These are phyloP conservation scores for Phanerotoma sp. DNA, from an alignment of 2,888 invertebrate species.

Conservation along the genomic window DNA sequence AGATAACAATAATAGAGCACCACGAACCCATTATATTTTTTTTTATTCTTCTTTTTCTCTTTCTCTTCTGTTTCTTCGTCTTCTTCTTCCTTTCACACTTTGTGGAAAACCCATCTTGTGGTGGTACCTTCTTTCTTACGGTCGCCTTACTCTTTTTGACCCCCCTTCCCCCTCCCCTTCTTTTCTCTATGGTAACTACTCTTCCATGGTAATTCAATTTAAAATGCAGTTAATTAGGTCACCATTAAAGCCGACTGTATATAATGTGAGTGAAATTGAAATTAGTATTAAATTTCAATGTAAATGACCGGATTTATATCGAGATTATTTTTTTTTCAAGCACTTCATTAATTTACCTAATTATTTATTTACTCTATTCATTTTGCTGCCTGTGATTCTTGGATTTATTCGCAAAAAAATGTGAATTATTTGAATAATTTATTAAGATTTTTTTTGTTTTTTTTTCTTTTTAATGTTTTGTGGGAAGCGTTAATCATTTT, in stretches of 20 bases:
- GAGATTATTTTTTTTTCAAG: neutral
- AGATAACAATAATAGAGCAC: constrained; percentile 32
- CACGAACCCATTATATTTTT: constrained; percentile 16
- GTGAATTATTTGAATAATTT: no score
- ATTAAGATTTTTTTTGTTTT: no score
- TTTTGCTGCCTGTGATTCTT: no score
- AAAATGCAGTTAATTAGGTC: constrained; percentile 51
- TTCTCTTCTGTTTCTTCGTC: neutral
- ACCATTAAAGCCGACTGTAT: constrained; percentile 27
- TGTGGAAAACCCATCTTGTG: constrained; percentile 9
- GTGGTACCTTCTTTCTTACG: constrained; percentile 6
- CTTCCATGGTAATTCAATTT: constrained; percentile 47
- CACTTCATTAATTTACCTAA: neutral
- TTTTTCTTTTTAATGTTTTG: no score
- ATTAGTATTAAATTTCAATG: neutral
- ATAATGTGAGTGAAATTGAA: constrained; percentile 30
- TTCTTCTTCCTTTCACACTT: neutral
- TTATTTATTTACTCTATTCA: no score
- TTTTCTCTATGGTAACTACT: neutral
- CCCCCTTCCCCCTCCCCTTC: constrained; percentile 2
- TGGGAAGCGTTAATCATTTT: no score
- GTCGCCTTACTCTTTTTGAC: neutral
- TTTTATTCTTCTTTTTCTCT: constrained; percentile 1
- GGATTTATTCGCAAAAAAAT: no score
- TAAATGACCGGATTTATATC: no score